Base-by-base conservation (phyloP, 1,140 invertebrate species). In the Marisa cornuarietis region DNA sequence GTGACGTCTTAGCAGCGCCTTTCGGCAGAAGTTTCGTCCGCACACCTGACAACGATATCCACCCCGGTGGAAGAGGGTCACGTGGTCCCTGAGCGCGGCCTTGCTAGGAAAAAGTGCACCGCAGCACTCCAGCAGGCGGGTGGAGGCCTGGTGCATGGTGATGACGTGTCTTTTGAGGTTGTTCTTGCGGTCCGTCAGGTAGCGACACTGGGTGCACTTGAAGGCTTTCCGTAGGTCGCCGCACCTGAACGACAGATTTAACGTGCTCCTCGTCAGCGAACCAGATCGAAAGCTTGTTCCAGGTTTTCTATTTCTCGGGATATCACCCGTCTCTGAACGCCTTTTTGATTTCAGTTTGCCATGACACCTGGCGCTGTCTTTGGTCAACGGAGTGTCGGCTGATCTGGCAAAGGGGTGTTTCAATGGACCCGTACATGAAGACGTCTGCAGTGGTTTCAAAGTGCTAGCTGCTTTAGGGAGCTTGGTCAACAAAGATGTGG, bases 1-100 rank as follows among this genome's bases (percentile, higher is more conserved):
- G 82, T 92, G 92, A 52, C 92, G 89, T 69, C 88, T 84, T 18
- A 92, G 86, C 20, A 92, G 86, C n/a, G 92, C 92, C 83, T 91
- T 91, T 16, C 92, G 86, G 76, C 88, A 90, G 81, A 92, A 92
- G 66, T 85, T 88, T 13, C 89, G 85, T n/a, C 85, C 81, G 82
- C 92, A 92, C 20, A 89, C 80, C 18, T 83, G 83, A 78, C 92
- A 92, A 13, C 83, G 66, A 83, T 92, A 92, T 13, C 91, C 91
- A 6, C 87, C 82, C 22, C 82, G 83, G 79, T 92, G 91, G 73
- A 86, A 85, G 20, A 82, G 66, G 71, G 75, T 71, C 7, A 88
- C 90, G 84, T 92, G 91, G 58, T 88, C 86, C n/a, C 91, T 79
- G 22, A 92, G 83, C 8, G 87, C 80, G 8, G 90, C 89, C 80